Percentiles rank a stretch among this genome's conserved stretches.
Evolutionary conservation across 1,140 invertebrate species (phyloP).

Genomic region (Bombus ignitus): DNA sequence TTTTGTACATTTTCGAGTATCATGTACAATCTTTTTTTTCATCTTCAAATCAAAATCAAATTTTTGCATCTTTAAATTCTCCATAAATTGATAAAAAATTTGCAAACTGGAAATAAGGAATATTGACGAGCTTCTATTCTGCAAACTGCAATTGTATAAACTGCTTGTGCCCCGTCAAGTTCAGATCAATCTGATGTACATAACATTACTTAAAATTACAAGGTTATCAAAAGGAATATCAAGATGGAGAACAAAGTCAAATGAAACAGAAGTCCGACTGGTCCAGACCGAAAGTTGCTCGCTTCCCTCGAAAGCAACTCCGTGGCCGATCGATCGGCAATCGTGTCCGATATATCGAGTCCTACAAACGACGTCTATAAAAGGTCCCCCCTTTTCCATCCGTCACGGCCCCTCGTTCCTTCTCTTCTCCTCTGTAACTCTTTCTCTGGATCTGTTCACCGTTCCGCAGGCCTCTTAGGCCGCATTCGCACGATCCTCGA

Average conservation of each 20-base stretch:
- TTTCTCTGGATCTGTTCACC: conserved; percentile 59
- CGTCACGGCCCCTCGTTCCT: conserved; percentile 23
- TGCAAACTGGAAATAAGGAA: no score
- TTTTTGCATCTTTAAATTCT: no score
- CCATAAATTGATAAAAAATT: no score
- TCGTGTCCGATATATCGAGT: conserved; percentile 68
- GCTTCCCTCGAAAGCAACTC: conserved; percentile 23
- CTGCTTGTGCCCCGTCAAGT: no score
- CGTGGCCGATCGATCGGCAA: conserved; percentile 58
- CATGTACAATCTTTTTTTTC: no score
- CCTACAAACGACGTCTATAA: conserved; percentile 70
- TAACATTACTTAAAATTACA: neutral
- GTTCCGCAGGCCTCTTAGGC: conserved; percentile 61
- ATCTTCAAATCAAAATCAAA: no score
- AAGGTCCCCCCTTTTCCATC: conserved; percentile 55
- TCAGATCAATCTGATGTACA: no score
- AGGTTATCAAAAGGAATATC: neutral
- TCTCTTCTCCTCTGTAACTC: neutral
- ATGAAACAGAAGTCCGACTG: neutral
- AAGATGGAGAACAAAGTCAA: neutral
- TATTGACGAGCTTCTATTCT: no score
- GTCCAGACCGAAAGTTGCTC: neutral
- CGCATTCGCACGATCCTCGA: conserved; percentile 80
- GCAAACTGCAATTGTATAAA: no score
- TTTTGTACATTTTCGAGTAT: no score